A percentile compares a stretch with the other conserved stretches of the same genome.
phyloP scores from a whole-genome alignment of 64 coral and sea anemone genomes.

The Astreopora myriophthalma region DNA sequence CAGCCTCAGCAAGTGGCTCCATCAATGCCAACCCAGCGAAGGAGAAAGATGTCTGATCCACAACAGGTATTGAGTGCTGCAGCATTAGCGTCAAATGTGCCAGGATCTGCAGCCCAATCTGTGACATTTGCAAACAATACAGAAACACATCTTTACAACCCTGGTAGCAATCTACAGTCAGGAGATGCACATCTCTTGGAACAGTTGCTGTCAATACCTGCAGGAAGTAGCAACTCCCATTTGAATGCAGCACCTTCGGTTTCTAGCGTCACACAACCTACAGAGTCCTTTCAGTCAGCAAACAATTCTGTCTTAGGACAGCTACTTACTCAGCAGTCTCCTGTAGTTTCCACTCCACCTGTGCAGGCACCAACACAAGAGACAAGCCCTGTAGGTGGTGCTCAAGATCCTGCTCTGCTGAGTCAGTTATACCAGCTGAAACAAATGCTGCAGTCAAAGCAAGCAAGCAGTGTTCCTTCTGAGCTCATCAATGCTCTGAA shows the following conservation, averaged over 20 bases:
- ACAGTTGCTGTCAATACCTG: slow-evolving; percentile 15
- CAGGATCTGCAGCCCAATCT: not conserved
- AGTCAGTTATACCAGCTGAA: slow-evolving; percentile 37
- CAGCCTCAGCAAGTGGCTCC: slow-evolving; percentile 3
- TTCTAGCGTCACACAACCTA: not conserved
- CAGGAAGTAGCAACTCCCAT: not conserved
- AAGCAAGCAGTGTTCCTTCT: slow-evolving; percentile 4
- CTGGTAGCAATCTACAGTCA: not conserved
- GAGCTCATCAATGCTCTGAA: slow-evolving; percentile 9
- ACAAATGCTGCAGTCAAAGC: slow-evolving; percentile 25
- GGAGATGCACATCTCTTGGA: not conserved
- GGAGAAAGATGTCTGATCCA: slow-evolving; percentile 28
- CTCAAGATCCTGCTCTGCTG: slow-evolving; percentile 35
- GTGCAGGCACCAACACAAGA: not conserved
- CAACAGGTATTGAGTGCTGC: not conserved
- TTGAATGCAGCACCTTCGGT: not conserved
- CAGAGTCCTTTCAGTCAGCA: slow-evolving; percentile 5
- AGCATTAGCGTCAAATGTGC: not conserved
- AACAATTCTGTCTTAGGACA: slow-evolving; percentile 10
- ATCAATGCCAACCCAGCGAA: not conserved
- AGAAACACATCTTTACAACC: not conserved
- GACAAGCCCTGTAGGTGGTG: not conserved
- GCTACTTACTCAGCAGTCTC: slow-evolving; percentile 28
- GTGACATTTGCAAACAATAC: not conserved
- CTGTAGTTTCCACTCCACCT: not conserved